A percentile compares a stretch with the other conserved stretches of the same genome.
These are phyloP conservation scores for Cryptocephalus moraei DNA, from an alignment of 2,888 invertebrate genomes.

Conservation along the genomic window DNA sequence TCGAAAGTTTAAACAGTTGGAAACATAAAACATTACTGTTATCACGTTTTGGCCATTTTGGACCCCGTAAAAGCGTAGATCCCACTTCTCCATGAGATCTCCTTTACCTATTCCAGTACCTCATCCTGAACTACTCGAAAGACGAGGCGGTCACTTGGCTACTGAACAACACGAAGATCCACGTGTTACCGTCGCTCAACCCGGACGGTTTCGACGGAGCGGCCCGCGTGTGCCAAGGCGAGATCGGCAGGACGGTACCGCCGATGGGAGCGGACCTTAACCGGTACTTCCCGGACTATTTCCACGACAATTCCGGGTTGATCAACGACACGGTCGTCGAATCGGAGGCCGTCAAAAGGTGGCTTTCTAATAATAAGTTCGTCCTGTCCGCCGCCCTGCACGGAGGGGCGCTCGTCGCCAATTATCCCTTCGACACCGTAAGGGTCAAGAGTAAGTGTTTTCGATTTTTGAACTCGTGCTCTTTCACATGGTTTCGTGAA, in stretches of 20 bases:
- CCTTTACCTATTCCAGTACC: slow-evolving; percentile 28
- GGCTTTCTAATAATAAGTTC: slow-evolving; percentile 48
- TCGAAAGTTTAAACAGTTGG: too few species aligned
- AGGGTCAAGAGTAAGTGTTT: slow-evolving; percentile 31
- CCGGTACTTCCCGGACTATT: slow-evolving; percentile 54
- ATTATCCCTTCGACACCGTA: slow-evolving; percentile 57
- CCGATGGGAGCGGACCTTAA: slow-evolving; percentile 37
- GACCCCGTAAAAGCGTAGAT: too few species aligned
- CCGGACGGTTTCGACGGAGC: slow-evolving; percentile 55
- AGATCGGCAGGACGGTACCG: slow-evolving; percentile 4
- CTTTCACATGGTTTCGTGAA: too few species aligned
- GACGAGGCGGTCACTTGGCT: slow-evolving; percentile 46
- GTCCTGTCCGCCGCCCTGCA: slow-evolving; percentile 54
- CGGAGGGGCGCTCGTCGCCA: slow-evolving; percentile 57
- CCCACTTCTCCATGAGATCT: too few species aligned
- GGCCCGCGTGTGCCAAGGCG: slow-evolving; percentile 20
- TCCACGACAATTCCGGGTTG: slow-evolving; percentile 31
- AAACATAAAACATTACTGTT: too few species aligned
- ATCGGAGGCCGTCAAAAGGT: slow-evolving; percentile 46
- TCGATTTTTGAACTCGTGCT: too few species aligned
- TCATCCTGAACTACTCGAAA: slow-evolving; percentile 38
- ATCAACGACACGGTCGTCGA: slow-evolving; percentile 42
- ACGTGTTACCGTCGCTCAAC: slow-evolving; percentile 66
- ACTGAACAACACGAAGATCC: slow-evolving; percentile 56
- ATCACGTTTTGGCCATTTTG: too few species aligned